These are phyloP conservation scores for Aromia moschata DNA, from an alignment of 2,888 invertebrate genomes.

Conservation along the genomic window DNA sequence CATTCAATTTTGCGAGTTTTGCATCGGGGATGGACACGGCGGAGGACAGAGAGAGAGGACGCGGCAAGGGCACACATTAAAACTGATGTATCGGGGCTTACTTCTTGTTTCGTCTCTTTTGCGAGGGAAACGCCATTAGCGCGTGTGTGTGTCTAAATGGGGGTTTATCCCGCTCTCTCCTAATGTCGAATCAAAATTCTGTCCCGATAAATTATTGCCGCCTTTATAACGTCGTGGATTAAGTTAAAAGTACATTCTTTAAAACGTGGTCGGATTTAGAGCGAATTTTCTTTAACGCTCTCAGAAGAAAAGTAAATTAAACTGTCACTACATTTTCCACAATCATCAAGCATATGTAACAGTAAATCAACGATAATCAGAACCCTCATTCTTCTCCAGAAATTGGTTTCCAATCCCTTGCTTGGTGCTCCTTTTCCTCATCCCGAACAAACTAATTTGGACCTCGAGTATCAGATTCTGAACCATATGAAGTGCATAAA, in stretches of 20 bases:
- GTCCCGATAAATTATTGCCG: constrained; percentile 19
- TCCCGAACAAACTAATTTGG: too few relatives aligned
- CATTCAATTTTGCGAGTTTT: constrained; percentile 51
- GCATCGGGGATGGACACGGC: constrained; percentile 44
- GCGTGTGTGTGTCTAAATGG: constrained; percentile 24
- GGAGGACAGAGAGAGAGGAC: constrained; percentile 42
- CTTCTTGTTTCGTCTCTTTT: constrained; percentile 28
- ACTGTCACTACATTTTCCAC: too few relatives aligned
- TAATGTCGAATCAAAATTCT: constrained; percentile 20
- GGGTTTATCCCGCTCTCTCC: constrained; percentile 22
- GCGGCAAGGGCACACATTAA: constrained; percentile 34
- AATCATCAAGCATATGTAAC: too few relatives aligned
- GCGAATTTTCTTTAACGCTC: not conserved
- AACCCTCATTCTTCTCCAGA: too few relatives aligned
- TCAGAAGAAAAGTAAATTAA: too few relatives aligned
- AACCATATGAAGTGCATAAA: too few relatives aligned
- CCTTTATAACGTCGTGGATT: constrained; percentile 12
- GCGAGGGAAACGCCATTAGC: constrained; percentile 27
- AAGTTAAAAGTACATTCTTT: constrained; percentile 11
- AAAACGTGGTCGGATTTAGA: not conserved
- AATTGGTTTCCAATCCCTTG: too few relatives aligned
- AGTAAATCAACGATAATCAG: too few relatives aligned
- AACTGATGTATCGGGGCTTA: constrained; percentile 34
- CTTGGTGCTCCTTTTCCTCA: too few relatives aligned
- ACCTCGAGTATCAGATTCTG: too few relatives aligned